Evolutionary conservation across 2,888 invertebrate genomes (phyloP), one percentile per base, ranked within the genome.

Genomic region (Mythimna impura): DNA sequence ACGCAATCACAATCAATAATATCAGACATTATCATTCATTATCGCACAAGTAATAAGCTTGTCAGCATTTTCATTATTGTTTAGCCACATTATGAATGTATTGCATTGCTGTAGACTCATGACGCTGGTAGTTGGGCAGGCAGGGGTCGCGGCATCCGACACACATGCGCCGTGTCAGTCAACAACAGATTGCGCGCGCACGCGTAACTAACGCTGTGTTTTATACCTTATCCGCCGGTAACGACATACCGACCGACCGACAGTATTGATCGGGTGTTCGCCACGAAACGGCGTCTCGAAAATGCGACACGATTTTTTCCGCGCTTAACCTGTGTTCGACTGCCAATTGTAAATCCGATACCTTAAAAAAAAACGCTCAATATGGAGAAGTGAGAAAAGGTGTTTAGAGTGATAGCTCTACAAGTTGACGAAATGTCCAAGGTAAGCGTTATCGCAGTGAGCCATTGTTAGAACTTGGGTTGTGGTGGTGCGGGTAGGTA

Each of bases 241-340:
- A 74, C 86, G 80, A 89, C 85, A 90, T 87, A 91, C 89, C 86
- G 83, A 86, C 86, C 86, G 84, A 86, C 85, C 88, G 84, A 81
- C 90, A 95, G 95, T 95, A 95, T 95, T 95, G 95, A 95, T 95
- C 95, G 95, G 91, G 93, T 92, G 90, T 91, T 88, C 90, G 93
- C 91, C 93, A 91, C 90, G 93, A 88, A 90, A 93, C 89, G 92
- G 93, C 90, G 94, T 90, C 87, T 91, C 86, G 87, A 92, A 91
- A 91, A 94, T 94, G 93, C 89, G 89, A 91, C 88, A 90, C 90
- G 89, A 90, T 86, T 87, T 87, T 89, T 88, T 89, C 89, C 90
- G 91, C 89, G 91, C 83, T 87, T 89, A 87, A 87, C 80, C 86
- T 88, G 89, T 93, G 89, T 89, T 88, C 84, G 82, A 85, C 87